A percentile compares a stretch with the other conserved stretches of the same genome.
Evolutionary conservation across 2,888 invertebrate genomes (phyloP).

Genomic region (Stenoptilia bipunctidactyla): DNA sequence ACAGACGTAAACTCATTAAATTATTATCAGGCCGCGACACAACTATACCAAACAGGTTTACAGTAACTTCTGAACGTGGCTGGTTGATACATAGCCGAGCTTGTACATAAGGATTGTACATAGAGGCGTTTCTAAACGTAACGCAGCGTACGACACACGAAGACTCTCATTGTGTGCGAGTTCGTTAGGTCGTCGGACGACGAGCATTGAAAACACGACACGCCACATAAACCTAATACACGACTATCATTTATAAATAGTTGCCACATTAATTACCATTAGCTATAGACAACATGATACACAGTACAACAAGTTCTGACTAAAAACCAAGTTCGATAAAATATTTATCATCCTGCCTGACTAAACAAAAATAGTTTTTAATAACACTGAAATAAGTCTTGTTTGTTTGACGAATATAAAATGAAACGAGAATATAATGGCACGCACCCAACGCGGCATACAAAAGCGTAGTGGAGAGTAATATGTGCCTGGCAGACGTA

Average conservation of each 20-base stretch:
- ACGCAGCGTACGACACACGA: slow-evolving; percentile 12
- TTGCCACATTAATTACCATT: not conserved
- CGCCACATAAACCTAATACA: not conserved
- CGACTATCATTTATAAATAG: not conserved
- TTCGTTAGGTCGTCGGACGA: slow-evolving; percentile 26
- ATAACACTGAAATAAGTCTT: slow-evolving; percentile 7
- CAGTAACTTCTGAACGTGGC: slow-evolving; percentile 1
- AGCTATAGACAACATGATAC: no score
- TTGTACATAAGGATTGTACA: slow-evolving; percentile 11
- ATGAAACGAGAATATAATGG: slow-evolving; percentile 30
- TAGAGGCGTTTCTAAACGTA: slow-evolving; percentile 24
- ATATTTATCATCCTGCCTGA: no score
- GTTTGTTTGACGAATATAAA: slow-evolving; percentile 25
- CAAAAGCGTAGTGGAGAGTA: slow-evolving; percentile 15
- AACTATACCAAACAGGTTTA: slow-evolving; percentile 1
- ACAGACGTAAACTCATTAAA: not conserved
- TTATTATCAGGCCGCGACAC: not conserved
- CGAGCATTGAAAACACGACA: slow-evolving; percentile 6
- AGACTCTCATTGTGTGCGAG: slow-evolving; percentile 17
- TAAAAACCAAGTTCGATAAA: no score
- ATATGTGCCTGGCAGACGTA: slow-evolving; percentile 15
- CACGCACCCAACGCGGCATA: slow-evolving; percentile 30
- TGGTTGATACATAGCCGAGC: slow-evolving; percentile 10
- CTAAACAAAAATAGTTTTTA: slow-evolving; percentile 3
- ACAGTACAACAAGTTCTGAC: no score